Conservation (phyloP, 1,140 invertebrate genomes). For the Aricia agestis region DNA sequence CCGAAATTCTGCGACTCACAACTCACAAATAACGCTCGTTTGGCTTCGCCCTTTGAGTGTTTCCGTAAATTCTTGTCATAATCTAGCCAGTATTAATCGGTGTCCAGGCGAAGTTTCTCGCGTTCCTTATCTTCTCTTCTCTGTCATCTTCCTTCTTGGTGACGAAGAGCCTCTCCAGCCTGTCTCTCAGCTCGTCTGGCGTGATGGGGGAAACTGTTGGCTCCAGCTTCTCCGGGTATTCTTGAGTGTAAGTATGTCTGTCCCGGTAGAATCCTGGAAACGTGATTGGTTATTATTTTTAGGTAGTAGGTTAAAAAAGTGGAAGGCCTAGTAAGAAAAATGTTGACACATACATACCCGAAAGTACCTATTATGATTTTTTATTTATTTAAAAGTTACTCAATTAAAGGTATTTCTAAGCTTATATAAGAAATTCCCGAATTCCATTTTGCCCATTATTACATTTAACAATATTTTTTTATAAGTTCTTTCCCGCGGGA, state of each 20-base stretch:
- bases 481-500: too few species aligned
- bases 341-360: not conserved
- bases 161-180: slow-evolving; percentile 64
- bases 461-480: too few species aligned
- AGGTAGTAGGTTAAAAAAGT: not conserved
- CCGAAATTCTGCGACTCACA: too few species aligned
- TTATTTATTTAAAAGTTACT: too few species aligned
- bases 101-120: slow-evolving; percentile 77
- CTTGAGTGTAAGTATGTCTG: slow-evolving; percentile 51
- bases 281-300: slow-evolving; percentile 17
- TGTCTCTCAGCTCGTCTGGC: slow-evolving; percentile 65
- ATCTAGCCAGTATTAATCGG: slow-evolving; percentile 49
- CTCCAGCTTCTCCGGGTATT: slow-evolving; percentile 58
- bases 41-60: too few species aligned
- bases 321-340: too few species aligned
- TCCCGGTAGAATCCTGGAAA: slow-evolving; percentile 50
- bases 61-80: too few species aligned
- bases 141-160: slow-evolving; percentile 59
- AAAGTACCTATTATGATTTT: too few species aligned
- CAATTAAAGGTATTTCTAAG: too few species aligned
- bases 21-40: too few species aligned
- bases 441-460: too few species aligned
- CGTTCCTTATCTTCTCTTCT: slow-evolving; percentile 58
- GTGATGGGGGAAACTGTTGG: slow-evolving; percentile 59
- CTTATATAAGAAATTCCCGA: too few species aligned